These are phyloP conservation scores for Acanthis flammea DNA, from an alignment of 2,797 vertebrate species.

Conservation along the genomic window DNA sequence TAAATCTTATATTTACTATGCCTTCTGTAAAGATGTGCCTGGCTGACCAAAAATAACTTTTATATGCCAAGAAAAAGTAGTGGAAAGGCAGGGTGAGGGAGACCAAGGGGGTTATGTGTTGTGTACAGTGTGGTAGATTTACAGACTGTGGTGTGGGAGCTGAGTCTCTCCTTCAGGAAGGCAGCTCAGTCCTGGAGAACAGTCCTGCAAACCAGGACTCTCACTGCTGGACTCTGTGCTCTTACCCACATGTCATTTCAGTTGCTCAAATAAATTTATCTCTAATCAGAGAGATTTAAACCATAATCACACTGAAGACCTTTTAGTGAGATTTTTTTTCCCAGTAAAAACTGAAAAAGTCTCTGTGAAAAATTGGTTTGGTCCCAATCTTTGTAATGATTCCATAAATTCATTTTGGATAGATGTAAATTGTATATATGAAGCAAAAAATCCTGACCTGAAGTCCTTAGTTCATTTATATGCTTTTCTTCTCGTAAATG, in stretches of 20 bases:
- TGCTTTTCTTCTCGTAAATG: neutral
- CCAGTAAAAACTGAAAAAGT: neutral
- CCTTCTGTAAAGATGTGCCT: conserved; percentile 1
- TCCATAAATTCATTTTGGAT: neutral
- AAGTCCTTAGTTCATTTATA: neutral
- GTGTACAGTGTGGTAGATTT: neutral
- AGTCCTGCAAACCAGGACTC: neutral
- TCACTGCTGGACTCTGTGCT: neutral
- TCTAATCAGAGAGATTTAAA: neutral
- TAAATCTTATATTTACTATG: conserved; percentile 20
- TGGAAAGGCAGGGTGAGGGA: neutral
- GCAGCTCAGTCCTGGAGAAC: neutral
- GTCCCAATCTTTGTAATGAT: neutral
- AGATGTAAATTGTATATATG: neutral
- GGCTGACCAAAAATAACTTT: conserved; percentile 27
- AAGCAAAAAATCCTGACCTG: neutral
- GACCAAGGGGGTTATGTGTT: neutral
- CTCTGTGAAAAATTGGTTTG: neutral
- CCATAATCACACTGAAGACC: neutral
- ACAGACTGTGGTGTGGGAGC: neutral
- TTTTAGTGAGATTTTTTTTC: neutral
- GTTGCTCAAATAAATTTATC: neutral
- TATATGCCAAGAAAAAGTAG: neutral
- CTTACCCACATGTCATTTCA: neutral
- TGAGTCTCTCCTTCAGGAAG: neutral